Evolutionary conservation across 2,888 invertebrate genomes (phyloP).

Genomic region (Bedellia somnulentella): DNA sequence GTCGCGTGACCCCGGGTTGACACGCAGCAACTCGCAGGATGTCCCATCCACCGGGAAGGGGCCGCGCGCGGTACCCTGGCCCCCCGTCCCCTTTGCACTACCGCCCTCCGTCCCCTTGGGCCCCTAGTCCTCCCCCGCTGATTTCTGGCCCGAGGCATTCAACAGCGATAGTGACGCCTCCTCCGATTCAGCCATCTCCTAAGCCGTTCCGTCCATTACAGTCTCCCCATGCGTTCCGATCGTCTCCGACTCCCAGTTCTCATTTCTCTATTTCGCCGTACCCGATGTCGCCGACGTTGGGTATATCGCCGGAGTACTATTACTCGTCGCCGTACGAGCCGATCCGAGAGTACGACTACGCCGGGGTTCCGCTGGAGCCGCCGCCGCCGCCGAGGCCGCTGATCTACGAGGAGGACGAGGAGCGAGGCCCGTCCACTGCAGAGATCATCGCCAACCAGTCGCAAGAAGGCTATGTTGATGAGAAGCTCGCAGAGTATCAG

Average conservation of each 20-base stretch:
- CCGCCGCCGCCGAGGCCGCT: slow-evolving; percentile 71
- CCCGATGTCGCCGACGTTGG: slow-evolving; percentile 60
- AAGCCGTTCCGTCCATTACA: slow-evolving; percentile 51
- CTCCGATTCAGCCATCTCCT: slow-evolving; percentile 60
- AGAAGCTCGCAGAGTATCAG: slow-evolving; percentile 91
- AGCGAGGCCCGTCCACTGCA: slow-evolving; percentile 82
- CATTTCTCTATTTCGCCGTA: slow-evolving; percentile 55
- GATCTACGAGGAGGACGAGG: slow-evolving; percentile 68
- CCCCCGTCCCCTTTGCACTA: slow-evolving; percentile 66
- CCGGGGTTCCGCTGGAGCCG: slow-evolving; percentile 78
- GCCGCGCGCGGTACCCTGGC: slow-evolving; percentile 43
- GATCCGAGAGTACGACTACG: slow-evolving; percentile 68
- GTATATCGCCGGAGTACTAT: slow-evolving; percentile 63
- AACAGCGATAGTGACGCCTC: slow-evolving; percentile 54
- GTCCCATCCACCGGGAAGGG: slow-evolving; percentile 56
- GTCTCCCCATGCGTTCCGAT: slow-evolving; percentile 43
- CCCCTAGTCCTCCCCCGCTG: slow-evolving; percentile 73
- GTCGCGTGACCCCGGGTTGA: slow-evolving; percentile 60
- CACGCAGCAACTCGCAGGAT: slow-evolving; percentile 51
- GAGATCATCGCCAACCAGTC: slow-evolving; percentile 92
- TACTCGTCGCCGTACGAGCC: slow-evolving; percentile 61
- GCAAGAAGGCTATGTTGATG: slow-evolving; percentile 93
- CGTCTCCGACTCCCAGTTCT: slow-evolving; percentile 49
- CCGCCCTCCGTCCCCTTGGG: slow-evolving; percentile 76
- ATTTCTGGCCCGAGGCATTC: slow-evolving; percentile 64